Evolutionary conservation across 2,797 vertebrate species (phyloP), one percentile per base, ranked within the genome.

Genomic region (Pachyuromys duprasi): DNA sequence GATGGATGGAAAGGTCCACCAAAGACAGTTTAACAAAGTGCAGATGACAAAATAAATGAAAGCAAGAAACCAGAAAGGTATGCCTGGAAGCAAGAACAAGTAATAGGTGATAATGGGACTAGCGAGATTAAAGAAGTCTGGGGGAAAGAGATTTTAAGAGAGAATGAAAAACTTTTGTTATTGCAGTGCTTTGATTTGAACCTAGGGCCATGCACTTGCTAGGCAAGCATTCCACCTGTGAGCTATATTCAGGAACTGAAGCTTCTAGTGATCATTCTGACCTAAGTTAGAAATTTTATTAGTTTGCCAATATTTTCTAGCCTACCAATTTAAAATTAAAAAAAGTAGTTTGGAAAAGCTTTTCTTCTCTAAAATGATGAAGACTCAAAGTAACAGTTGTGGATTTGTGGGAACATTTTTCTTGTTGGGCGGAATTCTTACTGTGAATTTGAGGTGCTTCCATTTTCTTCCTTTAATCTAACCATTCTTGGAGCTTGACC

Each of bases 191-290:
- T n/a, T n/a, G 22, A n/a, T 69, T 67, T 79, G n/a, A 90, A 90
- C 63, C 18, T 17, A 90, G n/a, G 42, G 17, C n/a, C 49, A 69
- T 55, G n/a, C 33, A 39, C 28, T 39, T 69, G 3, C 42, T 79
- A 79, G 45, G 33, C 45, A 55, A 79, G 31, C 49, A n/a, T 36
- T 65, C 24, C n/a, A 55, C 26, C n/a, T 14, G 8, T 80, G 22
- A 24, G 45, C 88, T 79, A 14, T 20, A 80, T 7, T 57, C 33
- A 86, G 28, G 31, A 74, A 42, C 28, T 67, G 39, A 67, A 86
- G 79, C 84, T 94, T 76, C 80, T 39, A 86, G 39, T 89, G 62
- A 93, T 92, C 95, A 93, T 94, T 17, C 31, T 87, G 83, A 92
- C 63, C 86, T 92, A 65, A 91, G 36, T 93, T 80, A 84, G 67